Evolutionary conservation across 1,140 invertebrate species (phyloP).

Genomic region (Pseudomyrmex concolor): DNA sequence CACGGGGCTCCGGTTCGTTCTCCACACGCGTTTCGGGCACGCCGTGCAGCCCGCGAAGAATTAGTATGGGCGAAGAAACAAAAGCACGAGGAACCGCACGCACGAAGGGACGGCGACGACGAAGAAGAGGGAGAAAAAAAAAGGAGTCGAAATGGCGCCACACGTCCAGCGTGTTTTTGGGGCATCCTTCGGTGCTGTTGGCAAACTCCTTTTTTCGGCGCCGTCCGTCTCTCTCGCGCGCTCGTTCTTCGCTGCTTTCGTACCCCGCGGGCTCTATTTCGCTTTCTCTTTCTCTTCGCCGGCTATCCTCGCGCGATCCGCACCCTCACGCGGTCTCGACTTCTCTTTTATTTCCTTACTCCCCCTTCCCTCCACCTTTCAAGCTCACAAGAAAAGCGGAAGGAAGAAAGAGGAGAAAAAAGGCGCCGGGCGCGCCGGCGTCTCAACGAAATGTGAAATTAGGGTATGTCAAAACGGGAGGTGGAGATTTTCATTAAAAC

Average conservation of each 20-base stretch:
- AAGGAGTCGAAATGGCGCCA: conserved; percentile 79
- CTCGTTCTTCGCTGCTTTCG: conserved; percentile 56
- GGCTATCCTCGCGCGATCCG: conserved; percentile 56
- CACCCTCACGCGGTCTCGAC: conserved; percentile 39
- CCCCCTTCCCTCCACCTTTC: conserved; percentile 59
- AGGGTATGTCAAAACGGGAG: conserved; percentile 69
- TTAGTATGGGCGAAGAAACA: conserved; percentile 84
- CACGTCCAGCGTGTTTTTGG: conserved; percentile 80
- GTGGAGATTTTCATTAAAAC: conserved; percentile 71
- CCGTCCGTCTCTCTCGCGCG: conserved; percentile 50
- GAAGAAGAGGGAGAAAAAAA: conserved; percentile 73
- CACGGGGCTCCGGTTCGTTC: conserved; percentile 53
- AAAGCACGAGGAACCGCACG: conserved; percentile 74
- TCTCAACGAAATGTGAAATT: conserved; percentile 71
- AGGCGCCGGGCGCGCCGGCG: conserved; percentile 40
- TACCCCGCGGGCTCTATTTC: conserved; percentile 1
- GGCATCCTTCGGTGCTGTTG: conserved; percentile 82
- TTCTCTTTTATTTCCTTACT: conserved; percentile 63
- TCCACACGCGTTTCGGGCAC: conserved; percentile 69
- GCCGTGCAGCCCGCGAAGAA: conserved; percentile 79
- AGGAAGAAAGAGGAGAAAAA: conserved; percentile 21
- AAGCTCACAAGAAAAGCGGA: conserved; percentile 25
- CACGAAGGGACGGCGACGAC: conserved; percentile 62
- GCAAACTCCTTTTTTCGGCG: conserved; percentile 75
- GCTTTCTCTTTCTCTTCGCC: conserved; percentile 13